Evolutionary conservation across 2,888 invertebrate species (phyloP).

Genomic region (Agonopterix alstromeriana): DNA sequence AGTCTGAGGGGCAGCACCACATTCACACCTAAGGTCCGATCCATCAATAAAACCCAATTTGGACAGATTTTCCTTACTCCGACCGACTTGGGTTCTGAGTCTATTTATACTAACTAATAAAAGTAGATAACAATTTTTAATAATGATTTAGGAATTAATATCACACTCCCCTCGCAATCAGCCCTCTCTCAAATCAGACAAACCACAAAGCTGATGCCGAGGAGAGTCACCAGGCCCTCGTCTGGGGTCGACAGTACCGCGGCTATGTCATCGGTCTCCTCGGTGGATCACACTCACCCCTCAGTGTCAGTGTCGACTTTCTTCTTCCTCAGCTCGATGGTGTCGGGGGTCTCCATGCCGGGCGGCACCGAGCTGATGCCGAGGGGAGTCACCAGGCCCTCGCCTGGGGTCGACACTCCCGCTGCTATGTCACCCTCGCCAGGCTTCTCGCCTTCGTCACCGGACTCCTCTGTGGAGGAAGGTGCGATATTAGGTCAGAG

Average conservation of each 20-base stretch:
- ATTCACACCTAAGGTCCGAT: too few relatives aligned
- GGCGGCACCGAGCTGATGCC: conserved; percentile 94
- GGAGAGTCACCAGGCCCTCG: conserved; percentile 95
- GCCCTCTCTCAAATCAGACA: not conserved
- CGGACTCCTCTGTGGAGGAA: conserved; percentile 46
- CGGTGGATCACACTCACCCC: conserved; percentile 74
- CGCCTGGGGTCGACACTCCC: conserved; percentile 94
- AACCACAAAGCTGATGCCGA: conserved; percentile 91
- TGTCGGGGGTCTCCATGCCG: conserved; percentile 98
- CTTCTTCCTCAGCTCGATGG: conserved; percentile 97
- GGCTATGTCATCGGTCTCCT: conserved; percentile 35
- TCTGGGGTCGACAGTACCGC: conserved; percentile 93
- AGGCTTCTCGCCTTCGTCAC: conserved; percentile 38
- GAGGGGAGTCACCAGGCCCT: conserved; percentile 95
- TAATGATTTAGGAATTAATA: too few relatives aligned
- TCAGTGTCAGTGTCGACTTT: conserved; percentile 98
- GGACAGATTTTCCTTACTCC: too few relatives aligned
- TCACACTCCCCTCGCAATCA: too few relatives aligned
- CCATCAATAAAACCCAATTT: too few relatives aligned
- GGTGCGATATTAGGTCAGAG: too few relatives aligned
- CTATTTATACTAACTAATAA: not conserved
- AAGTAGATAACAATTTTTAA: not conserved
- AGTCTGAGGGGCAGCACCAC: too few relatives aligned
- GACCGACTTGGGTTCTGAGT: too few relatives aligned
- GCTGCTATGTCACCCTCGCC: conserved; percentile 55